Base-by-base conservation (phyloP, 2,888 invertebrate genomes). In the Platycnemis pennipes region DNA sequence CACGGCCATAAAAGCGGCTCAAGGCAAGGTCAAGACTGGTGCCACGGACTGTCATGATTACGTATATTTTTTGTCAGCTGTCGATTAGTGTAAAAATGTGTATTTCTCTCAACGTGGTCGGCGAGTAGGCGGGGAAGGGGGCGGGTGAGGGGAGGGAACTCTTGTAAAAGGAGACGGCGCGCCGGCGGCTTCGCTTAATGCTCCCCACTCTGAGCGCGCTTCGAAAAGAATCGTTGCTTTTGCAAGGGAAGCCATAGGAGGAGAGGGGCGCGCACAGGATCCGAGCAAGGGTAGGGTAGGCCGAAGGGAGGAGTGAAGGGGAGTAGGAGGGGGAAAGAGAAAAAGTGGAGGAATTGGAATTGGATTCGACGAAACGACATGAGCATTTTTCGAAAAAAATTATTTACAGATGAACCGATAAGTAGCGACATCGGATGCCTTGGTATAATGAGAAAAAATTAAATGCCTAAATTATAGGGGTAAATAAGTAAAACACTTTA, bases 201-300 rank as follows among this genome's bases (percentile, higher is more conserved):
- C 77, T 77, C 77, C 11, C 77, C 37, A 1, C 4, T 31, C 37
- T 77, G 77, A 37, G 77, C 37, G 77, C 77, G 77, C 77, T 77
- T 77, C 37, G 37, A 77, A 77, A 77, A 77, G 77, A 77, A 77
- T 77, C 77, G 77, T 77, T 77, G 77, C 77, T 77, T 77, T 77
- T 77, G 37, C 77, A 77, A 77, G 77, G 26, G 77, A 77, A 77
- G 37, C 77, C 77, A 11, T 31, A 77, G 37, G 26, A 13, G 11
- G 37, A 37, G 11, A 4, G 69, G 2, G n/a, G 69, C 19, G 69
- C 31, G 0, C n/a, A n/a, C 0, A 16, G 11, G 77, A 77, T 31
- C 8, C 37, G 2, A 7, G 86, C n/a, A n/a, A 37, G 86, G 16
- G 44, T 13, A 42, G 86, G 86, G 3, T 13, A 13, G 37, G 37